Evolutionary conservation across 2,797 vertebrate genomes (phyloP), one percentile per base, ranked within the genome.

Genomic region (Anguilla anguilla): DNA sequence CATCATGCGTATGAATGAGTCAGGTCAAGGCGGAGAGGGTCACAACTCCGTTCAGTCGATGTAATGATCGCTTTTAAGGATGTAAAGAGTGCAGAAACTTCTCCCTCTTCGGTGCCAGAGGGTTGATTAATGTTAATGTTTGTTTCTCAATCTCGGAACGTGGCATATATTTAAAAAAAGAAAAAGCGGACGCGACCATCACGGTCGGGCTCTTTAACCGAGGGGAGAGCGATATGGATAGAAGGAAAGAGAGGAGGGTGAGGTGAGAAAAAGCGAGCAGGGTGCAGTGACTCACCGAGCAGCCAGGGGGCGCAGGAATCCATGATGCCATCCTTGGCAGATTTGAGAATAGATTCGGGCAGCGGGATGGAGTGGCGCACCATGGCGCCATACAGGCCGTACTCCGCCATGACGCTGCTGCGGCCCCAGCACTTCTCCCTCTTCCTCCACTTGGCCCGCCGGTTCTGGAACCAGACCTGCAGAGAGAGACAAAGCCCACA

Each of bases 401-500:
- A 99, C 91, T 99, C 98, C 0, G 98, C 98, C 98, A 99, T 99
- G 89, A 99, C 98, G 0, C 98, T 99, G 96, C 98, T 99, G 43
- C 98, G 96, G 64, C 98, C 98, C 98, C 98, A 99, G 92, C 98
- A 99, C 90, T 99, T 99, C 95, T 99, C 98, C 46, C 98, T 95
- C 94, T 99, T 99, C 94, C 98, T 97, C 98, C 98, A 99, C 88
- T 99, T 99, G 91, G 98, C 98, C 83, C 98, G 94, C 74, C 98
- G 97, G 92, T 99, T 99, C 96, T 99, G 98, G 95, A 99, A 99
- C 98, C 98, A 99, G 35, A 99, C 98, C 98, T 99, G 94, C 31
- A n/a, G 39, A 1, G 7, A 51, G 0, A 0, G 5, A 69, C 31
- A 72, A 5, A 31, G 35, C 35, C 6, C n/a, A 1, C 4, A 72